Conservation (phyloP, 1,140 invertebrate genomes). For the Brachionus rubens region DNA sequence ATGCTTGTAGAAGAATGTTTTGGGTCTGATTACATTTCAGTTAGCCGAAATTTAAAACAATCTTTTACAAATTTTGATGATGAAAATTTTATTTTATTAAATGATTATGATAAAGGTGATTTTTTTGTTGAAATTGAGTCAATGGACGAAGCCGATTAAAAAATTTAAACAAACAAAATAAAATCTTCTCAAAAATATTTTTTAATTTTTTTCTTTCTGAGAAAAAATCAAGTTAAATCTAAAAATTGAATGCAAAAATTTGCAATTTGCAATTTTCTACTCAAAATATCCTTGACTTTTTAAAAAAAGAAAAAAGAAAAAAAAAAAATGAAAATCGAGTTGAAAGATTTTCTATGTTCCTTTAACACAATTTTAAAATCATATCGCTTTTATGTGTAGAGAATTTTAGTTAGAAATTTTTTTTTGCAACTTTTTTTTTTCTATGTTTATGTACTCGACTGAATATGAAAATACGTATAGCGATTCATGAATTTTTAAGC, state of each 20-base stretch:
- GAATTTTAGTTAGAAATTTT: not conserved
- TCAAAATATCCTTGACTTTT: not conserved
- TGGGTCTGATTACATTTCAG: conserved; percentile 31
- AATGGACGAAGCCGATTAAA: conserved; percentile 11
- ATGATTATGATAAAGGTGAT: not conserved
- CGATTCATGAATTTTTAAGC: not conserved
- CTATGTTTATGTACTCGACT: not conserved
- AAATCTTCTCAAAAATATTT: too few relatives aligned
- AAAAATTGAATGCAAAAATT: not conserved
- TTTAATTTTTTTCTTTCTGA: too few relatives aligned
- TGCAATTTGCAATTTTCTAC: not conserved
- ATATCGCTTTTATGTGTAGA: conserved; percentile 1
- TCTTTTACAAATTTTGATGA: conserved; percentile 20
- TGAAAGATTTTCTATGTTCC: conserved; percentile 28
- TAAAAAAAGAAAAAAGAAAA: not conserved
- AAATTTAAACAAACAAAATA: too few relatives aligned
- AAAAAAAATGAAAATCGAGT: too few relatives aligned
- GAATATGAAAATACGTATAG: conserved; percentile 22
- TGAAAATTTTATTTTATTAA: conserved; percentile 15
- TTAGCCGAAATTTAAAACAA: not conserved
- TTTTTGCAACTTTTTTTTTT: not conserved
- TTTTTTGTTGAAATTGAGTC: not conserved
- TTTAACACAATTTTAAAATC: not conserved
- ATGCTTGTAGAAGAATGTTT: not conserved
- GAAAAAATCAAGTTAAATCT: not conserved